phyloP scores from a whole-genome alignment of 1,140 invertebrate species.

The Belonocnema kinseyi region DNA sequence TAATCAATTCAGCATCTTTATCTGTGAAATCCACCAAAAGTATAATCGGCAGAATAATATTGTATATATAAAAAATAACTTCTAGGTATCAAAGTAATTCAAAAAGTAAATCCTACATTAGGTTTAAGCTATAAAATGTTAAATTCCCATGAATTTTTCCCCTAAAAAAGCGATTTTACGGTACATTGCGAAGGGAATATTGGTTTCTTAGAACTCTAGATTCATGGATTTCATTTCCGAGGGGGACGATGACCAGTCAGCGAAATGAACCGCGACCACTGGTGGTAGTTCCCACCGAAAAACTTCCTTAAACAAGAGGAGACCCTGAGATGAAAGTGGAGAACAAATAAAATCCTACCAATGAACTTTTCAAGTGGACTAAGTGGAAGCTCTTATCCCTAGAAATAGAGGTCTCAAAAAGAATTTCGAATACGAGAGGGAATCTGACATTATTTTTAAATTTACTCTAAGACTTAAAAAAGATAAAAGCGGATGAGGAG shows the following conservation, averaged over 20 bases:
- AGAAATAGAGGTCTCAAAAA: slow-evolving; percentile 24
- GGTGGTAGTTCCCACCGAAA: slow-evolving; percentile 36
- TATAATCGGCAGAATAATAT: too few species aligned
- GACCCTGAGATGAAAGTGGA: slow-evolving; percentile 38
- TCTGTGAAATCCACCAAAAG: too few species aligned
- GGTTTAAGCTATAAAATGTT: too few species aligned
- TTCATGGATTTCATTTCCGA: slow-evolving; percentile 33
- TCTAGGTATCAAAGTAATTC: too few species aligned
- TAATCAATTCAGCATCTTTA: too few species aligned
- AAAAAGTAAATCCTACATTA: too few species aligned
- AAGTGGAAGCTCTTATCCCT: slow-evolving; percentile 34
- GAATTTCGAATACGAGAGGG: slow-evolving; percentile 5
- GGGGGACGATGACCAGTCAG: slow-evolving; percentile 44
- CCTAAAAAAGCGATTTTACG: too few species aligned
- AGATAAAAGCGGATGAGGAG: not conserved
- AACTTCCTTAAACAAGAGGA: slow-evolving; percentile 40
- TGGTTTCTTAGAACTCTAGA: too few species aligned
- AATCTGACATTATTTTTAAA: slow-evolving; percentile 4
- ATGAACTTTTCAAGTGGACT: slow-evolving; percentile 37
- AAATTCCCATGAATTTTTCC: too few species aligned
- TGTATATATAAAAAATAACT: too few species aligned
- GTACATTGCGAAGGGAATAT: too few species aligned
- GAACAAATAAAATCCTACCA: slow-evolving; percentile 51
- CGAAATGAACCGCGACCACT: slow-evolving; percentile 51
- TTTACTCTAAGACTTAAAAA: not conserved